Evolutionary conservation across 1,140 invertebrate genomes (phyloP).

Genomic region (Asbolus verrucosus): DNA sequence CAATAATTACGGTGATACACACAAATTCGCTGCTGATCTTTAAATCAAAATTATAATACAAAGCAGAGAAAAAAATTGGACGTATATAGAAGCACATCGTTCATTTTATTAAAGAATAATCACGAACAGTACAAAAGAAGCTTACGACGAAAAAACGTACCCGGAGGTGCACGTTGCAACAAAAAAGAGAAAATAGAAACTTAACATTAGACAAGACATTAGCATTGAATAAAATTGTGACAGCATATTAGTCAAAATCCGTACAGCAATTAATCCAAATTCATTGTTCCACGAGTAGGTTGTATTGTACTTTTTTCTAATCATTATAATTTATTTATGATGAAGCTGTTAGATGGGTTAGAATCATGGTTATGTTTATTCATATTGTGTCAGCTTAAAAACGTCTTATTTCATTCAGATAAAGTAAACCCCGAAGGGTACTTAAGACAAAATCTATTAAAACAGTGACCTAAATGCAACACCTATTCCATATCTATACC

Average conservation of each 20-base stretch:
- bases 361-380: conserved; percentile 16
- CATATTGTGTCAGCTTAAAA: no score
- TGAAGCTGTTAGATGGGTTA: no score
- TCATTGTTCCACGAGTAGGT: conserved; percentile 8
- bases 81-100: background rate
- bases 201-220: conserved; percentile 11
- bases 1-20: no score
- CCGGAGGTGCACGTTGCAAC: background rate
- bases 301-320: conserved; percentile 13
- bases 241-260: conserved; percentile 26
- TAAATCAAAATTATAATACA: background rate
- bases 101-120: background rate
- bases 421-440: no score
- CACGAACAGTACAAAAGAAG: background rate
- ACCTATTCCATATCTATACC: conserved; percentile 2
- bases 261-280: conserved; percentile 22
- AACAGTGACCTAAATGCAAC: conserved; percentile 15
- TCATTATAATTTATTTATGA: conserved; percentile 31
- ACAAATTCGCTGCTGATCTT: no score
- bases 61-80: background rate
- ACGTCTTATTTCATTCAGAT: no score
- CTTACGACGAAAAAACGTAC: background rate
- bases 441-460: conserved; percentile 21
- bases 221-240: conserved; percentile 33
- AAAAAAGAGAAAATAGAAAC: background rate